phyloP scores from a whole-genome alignment of 2,113 vertebrate species.

The Pterocles orientalis region DNA sequence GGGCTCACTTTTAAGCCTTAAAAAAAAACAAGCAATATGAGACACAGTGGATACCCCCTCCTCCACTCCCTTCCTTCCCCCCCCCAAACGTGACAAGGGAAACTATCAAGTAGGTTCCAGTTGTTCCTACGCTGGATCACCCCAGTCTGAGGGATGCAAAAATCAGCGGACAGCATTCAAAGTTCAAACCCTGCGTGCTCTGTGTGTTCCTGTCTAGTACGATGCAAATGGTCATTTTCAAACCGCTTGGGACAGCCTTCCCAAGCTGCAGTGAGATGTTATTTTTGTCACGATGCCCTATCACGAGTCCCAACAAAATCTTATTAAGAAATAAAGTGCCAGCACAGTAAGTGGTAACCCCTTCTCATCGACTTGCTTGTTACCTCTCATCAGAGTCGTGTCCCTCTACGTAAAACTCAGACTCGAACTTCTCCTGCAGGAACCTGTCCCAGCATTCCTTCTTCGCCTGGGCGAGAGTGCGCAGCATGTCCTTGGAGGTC shows the following conservation, averaged over 20 bases:
- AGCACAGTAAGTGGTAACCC: fast-evolving
- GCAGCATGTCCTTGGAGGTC: slow-evolving; percentile 95
- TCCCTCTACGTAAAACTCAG: slow-evolving; percentile 85
- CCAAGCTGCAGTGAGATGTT: fast-evolving
- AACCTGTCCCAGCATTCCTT: slow-evolving; percentile 98
- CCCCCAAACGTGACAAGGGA: fast-evolving
- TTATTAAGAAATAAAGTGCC: background rate
- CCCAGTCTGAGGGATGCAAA: background rate
- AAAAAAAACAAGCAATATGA: background rate
- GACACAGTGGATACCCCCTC: background rate
- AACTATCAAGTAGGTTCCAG: background rate
- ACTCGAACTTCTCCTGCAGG: slow-evolving; percentile 89
- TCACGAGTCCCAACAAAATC: background rate
- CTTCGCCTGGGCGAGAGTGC: slow-evolving; percentile 90
- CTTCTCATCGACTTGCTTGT: background rate
- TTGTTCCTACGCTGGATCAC: fast-evolving
- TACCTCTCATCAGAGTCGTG: slow-evolving; percentile 90
- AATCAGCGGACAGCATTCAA: background rate
- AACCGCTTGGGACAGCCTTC: background rate
- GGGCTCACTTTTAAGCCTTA: background rate
- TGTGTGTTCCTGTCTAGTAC: background rate
- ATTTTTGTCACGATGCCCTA: background rate
- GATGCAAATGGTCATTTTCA: fast-evolving
- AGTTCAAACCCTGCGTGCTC: fast-evolving
- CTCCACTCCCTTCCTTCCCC: background rate